phyloP scores from a whole-genome alignment of 2,113 vertebrate genomes.

The Megalops atlanticus region DNA sequence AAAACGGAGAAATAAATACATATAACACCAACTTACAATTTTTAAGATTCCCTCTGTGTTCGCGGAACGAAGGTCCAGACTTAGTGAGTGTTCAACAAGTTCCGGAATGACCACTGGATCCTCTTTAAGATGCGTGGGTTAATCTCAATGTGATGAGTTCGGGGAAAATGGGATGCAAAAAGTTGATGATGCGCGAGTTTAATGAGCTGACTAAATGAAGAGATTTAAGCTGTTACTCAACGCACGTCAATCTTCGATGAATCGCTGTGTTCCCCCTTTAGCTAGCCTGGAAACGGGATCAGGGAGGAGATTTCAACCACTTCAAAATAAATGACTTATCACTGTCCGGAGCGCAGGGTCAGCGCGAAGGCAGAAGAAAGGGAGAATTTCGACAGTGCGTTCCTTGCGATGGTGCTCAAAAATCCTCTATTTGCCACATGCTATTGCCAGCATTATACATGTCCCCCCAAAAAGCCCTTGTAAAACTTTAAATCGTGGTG shows the following conservation, averaged over 20 bases:
- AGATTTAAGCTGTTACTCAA: conserved; percentile 34
- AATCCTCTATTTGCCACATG: conserved; percentile 53
- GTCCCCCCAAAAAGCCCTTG: conserved; percentile 24
- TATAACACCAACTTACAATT: conserved; percentile 63
- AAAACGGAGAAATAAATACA: conserved; percentile 32
- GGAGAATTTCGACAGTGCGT: conserved; percentile 47
- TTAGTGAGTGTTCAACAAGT: conserved; percentile 70
- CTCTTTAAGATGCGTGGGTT: conserved; percentile 61
- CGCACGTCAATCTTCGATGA: conserved; percentile 62
- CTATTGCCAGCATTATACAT: conserved; percentile 33
- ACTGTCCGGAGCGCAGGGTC: conserved; percentile 58
- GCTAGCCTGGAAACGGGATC: conserved; percentile 36
- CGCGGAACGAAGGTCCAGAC: conserved; percentile 25
- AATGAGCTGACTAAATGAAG: conserved; percentile 43
- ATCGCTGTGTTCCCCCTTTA: conserved; percentile 62
- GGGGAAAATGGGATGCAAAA: conserved; percentile 38
- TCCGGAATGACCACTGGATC: conserved; percentile 58
- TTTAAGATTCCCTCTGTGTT: conserved; percentile 28
- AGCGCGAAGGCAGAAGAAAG: conserved; percentile 46
- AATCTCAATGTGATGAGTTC: conserved; percentile 52
- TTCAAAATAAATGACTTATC: conserved; percentile 65
- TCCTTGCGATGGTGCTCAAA: conserved; percentile 61
- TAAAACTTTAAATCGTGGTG: conserved; percentile 51
- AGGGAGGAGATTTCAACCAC: conserved; percentile 53
- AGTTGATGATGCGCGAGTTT: conserved; percentile 50